A percentile compares a stretch with the other conserved stretches of the same genome.
These are phyloP conservation scores for Plotosus lineatus DNA, from an alignment of 2,113 vertebrate species.

Conservation along the genomic window DNA sequence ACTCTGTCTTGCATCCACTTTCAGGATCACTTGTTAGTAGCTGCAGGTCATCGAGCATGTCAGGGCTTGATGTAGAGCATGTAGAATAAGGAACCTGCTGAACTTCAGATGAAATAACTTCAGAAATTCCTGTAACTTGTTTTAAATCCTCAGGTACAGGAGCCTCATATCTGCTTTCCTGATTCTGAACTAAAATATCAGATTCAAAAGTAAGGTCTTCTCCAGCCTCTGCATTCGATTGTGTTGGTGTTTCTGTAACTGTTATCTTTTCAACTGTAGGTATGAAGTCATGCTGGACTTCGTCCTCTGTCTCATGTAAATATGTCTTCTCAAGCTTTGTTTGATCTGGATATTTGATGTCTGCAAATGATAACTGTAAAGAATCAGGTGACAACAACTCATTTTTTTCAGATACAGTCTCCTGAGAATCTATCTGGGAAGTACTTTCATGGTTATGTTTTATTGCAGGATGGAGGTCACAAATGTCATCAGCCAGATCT, in stretches of 20 bases:
- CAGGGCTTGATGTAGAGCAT: constrained; percentile 49
- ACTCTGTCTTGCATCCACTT: too few relatives aligned
- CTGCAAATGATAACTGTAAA: constrained; percentile 55
- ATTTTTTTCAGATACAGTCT: constrained; percentile 84
- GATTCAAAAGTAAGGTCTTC: not conserved
- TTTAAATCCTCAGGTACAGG: not conserved
- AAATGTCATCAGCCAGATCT: constrained; percentile 74
- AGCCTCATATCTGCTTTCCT: not conserved
- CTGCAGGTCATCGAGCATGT: constrained; percentile 71
- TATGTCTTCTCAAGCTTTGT: not conserved
- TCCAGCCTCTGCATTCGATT: not conserved
- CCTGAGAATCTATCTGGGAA: constrained; percentile 88
- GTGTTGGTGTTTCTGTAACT: not conserved
- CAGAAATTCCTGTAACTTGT: not conserved
- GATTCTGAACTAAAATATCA: not conserved
- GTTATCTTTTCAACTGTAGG: not conserved
- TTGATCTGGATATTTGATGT: not conserved
- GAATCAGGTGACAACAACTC: constrained; percentile 92
- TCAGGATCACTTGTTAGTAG: constrained; percentile 77
- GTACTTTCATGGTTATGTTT: constrained; percentile 76
- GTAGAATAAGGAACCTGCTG: not conserved
- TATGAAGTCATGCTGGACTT: not conserved
- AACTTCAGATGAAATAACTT: not conserved
- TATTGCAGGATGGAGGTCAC: constrained; percentile 71
- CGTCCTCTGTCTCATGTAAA: not conserved